Conservation (phyloP, 1,140 invertebrate species). For the Scaptomyza pallida region DNA sequence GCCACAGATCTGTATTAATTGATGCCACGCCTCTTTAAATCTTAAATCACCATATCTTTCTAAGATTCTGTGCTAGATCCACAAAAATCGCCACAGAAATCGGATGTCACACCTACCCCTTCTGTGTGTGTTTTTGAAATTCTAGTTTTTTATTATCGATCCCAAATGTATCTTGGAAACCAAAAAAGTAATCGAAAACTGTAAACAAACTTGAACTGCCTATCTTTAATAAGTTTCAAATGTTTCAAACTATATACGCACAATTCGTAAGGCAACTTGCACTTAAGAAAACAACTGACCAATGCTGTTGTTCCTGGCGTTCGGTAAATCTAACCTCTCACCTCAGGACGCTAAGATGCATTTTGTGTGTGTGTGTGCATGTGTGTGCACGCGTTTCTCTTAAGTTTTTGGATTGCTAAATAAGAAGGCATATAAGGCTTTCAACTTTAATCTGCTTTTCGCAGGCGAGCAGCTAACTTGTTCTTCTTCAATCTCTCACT, state of each 20-base stretch:
- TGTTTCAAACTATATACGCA: constrained; percentile 41
- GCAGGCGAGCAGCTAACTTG: background rate
- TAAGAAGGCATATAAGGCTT: constrained; percentile 64
- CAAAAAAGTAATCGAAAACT: too few relatives aligned
- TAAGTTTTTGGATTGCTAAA: constrained; percentile 52
- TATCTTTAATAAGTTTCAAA: too few relatives aligned
- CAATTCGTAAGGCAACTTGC: background rate
- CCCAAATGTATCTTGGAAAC: too few relatives aligned
- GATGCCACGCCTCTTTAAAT: too few relatives aligned
- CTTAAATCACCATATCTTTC: too few relatives aligned
- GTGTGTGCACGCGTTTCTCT: constrained; percentile 33
- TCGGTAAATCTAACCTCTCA: constrained; percentile 44
- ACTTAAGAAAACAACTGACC: background rate
- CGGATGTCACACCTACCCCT: too few relatives aligned
- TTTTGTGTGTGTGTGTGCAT: constrained; percentile 52
- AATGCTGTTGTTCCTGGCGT: background rate
- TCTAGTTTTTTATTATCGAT: too few relatives aligned
- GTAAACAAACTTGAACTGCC: too few relatives aligned
- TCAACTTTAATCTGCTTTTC: constrained; percentile 68
- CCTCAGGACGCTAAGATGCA: constrained; percentile 55
- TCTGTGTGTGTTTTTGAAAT: too few relatives aligned
- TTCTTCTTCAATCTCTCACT: background rate
- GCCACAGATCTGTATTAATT: too few relatives aligned
- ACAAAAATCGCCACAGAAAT: too few relatives aligned
- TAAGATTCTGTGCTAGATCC: too few relatives aligned